These are phyloP conservation scores for Enteromius mattozi DNA, from an alignment of 2,797 vertebrate genomes.

Conservation along the genomic window DNA sequence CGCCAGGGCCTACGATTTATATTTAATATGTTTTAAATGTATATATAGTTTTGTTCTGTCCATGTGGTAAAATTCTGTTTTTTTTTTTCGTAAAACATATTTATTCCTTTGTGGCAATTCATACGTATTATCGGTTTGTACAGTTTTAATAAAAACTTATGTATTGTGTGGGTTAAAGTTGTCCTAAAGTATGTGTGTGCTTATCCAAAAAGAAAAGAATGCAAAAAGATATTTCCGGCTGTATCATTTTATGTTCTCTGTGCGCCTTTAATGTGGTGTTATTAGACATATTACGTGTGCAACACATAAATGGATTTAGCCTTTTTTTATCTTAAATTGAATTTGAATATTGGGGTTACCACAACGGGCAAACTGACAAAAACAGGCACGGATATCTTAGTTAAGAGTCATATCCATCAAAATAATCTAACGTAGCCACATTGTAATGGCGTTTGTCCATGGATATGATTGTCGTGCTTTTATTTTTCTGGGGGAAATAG, in stretches of 20 bases:
- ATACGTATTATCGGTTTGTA: background rate
- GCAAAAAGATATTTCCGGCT: background rate
- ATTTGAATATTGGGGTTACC: background rate
- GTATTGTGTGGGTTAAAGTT: background rate
- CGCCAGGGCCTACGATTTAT: slow-evolving; percentile 66
- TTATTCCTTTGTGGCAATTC: background rate
- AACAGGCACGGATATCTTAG: slow-evolving; percentile 23
- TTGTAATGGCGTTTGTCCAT: slow-evolving; percentile 35
- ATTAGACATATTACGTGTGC: background rate
- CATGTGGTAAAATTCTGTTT: background rate
- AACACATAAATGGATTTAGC: background rate
- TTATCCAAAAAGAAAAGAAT: background rate
- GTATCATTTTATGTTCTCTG: background rate
- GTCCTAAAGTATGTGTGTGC: background rate
- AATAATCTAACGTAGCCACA: slow-evolving; percentile 13
- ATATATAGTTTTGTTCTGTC: background rate
- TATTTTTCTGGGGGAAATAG: slow-evolving; percentile 27
- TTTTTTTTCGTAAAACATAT: background rate
- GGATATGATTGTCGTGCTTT: slow-evolving; percentile 36
- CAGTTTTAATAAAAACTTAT: too few species aligned
- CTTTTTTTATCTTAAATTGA: background rate
- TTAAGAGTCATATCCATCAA: slow-evolving; percentile 28
- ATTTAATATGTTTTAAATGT: background rate
- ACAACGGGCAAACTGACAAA: slow-evolving; percentile 13
- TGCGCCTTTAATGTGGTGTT: background rate